Percentiles rank a stretch among this genome's conserved stretches.
Evolutionary conservation across 2,797 vertebrate species (phyloP).

Genomic region (Anas bahamensis): DNA sequence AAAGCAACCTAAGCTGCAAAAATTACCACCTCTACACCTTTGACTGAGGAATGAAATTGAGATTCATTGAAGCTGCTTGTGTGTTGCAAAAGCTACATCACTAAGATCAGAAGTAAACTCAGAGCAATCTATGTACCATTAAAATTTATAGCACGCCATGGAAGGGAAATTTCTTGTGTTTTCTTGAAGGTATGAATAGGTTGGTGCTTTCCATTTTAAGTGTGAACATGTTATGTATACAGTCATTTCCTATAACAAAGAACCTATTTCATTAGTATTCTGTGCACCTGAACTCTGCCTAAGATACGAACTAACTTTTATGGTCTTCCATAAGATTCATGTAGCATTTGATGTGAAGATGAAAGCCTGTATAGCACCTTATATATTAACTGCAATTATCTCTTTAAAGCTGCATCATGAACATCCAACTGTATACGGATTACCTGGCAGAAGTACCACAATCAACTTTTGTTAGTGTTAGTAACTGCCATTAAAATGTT

Average conservation of each 20-base stretch:
- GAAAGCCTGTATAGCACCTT: background rate
- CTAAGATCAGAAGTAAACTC: background rate
- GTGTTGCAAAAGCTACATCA: background rate
- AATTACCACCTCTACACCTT: background rate
- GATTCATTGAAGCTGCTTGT: background rate
- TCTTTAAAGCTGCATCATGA: background rate
- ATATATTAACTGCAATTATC: background rate
- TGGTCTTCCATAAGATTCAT: background rate
- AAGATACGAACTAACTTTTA: background rate
- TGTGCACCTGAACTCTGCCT: background rate
- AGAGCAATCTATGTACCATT: background rate
- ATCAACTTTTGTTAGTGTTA: background rate
- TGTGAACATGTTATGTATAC: background rate
- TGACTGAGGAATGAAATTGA: background rate
- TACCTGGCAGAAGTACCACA: background rate
- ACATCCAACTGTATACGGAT: background rate
- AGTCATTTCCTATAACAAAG: background rate
- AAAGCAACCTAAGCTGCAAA: background rate
- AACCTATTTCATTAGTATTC: background rate
- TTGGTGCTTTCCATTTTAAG: background rate
- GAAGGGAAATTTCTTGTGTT: background rate
- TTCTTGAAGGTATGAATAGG: background rate
- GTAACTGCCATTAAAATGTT: background rate
- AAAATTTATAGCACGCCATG: background rate
- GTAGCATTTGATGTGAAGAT: background rate